Percentiles rank a stretch among this genome's conserved stretches.
phyloP scores from a whole-genome alignment of 2,888 invertebrate species.

The Agapostemon virescens region DNA sequence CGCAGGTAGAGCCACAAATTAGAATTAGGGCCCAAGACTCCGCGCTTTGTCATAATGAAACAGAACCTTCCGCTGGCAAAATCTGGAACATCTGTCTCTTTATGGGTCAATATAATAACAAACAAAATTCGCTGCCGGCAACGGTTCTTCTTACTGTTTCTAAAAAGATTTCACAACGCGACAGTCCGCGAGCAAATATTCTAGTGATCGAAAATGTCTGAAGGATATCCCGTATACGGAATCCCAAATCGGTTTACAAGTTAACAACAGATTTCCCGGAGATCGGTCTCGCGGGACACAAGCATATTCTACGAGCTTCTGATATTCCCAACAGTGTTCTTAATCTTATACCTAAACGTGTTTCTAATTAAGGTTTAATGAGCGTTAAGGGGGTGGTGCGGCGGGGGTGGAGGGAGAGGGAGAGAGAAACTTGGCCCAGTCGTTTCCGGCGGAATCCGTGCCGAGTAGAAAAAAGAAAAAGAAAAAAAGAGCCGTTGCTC shows the following conservation, averaged over 20 bases:
- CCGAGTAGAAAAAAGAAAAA: neutral
- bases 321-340: neutral
- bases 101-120: too few relatives aligned
- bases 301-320: neutral
- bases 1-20: too few relatives aligned
- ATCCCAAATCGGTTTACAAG: neutral
- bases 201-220: neutral
- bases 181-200: neutral
- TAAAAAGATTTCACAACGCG: too few relatives aligned
- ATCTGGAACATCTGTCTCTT: too few relatives aligned
- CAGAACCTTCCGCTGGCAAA: too few relatives aligned
- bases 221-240: neutral
- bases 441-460: conserved; percentile 35
- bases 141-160: too few relatives aligned
- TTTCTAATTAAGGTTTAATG: conserved; percentile 45
- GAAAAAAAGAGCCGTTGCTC: conserved; percentile 14
- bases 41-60: too few relatives aligned
- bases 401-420: neutral
- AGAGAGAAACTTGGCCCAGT: conserved; percentile 18
- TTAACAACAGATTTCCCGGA: neutral
- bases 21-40: too few relatives aligned
- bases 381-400: neutral
- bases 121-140: too few relatives aligned
- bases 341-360: conserved; percentile 4
- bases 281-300: neutral